Evolutionary conservation across 2,888 invertebrate genomes (phyloP).

Genomic region (Lepidochrysops patricia): DNA sequence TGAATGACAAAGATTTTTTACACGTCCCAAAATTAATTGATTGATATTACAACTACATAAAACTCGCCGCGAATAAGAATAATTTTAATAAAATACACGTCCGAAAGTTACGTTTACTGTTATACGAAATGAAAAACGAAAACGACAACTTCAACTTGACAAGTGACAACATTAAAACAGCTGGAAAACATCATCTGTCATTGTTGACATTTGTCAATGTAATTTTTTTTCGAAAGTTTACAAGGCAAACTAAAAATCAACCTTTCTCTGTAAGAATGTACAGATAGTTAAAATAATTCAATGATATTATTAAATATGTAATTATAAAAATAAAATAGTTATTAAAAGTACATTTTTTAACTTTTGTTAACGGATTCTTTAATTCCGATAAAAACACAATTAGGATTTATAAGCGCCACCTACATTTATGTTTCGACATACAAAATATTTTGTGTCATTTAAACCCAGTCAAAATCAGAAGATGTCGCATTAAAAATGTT

Average conservation of each 20-base stretch:
- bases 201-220: neutral
- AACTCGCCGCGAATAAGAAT: neutral
- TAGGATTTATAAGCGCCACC: neutral
- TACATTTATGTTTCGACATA: neutral
- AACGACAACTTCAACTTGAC: too few species aligned
- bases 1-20: neutral
- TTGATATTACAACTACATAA: neutral
- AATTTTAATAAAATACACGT: neutral
- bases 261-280: too few species aligned
- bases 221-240: neutral
- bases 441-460: neutral
- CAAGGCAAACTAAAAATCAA: neutral
- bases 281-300: too few species aligned
- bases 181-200: neutral
- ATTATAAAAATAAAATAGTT: too few species aligned
- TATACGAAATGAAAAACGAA: neutral
- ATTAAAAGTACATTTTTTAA: too few species aligned
- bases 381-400: too few species aligned
- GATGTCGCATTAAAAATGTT: neutral
- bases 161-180: neutral
- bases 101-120: neutral
- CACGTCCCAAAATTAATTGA: neutral
- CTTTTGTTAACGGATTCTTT: too few species aligned
- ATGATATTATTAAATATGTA: too few species aligned
- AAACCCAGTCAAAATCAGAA: neutral